Evolutionary conservation across 2,797 vertebrate species (phyloP).

Genomic region (Pampus argenteus): DNA sequence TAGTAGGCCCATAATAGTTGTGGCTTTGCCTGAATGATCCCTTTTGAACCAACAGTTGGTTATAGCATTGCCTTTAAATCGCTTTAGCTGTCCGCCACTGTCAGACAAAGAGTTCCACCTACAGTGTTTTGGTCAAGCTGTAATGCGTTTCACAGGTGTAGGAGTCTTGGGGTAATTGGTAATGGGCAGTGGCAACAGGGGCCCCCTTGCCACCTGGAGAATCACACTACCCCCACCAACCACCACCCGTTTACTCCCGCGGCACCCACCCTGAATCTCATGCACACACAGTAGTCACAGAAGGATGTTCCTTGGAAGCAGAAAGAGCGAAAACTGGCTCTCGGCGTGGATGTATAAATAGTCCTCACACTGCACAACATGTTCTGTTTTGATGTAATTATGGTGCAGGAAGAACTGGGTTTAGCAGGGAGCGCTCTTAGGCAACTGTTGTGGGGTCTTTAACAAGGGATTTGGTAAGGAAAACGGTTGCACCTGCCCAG

Average conservation of each 20-base stretch:
- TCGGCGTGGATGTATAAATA: slow-evolving; percentile 77
- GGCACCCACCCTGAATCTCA: slow-evolving; percentile 31
- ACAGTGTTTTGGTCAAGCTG: slow-evolving; percentile 73
- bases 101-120: slow-evolving; percentile 69
- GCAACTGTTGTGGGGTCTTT: slow-evolving; percentile 70
- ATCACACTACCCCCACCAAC: slow-evolving; percentile 63
- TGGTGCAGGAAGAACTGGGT: slow-evolving; percentile 77
- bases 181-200: slow-evolving; percentile 65
- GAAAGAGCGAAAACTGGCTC: slow-evolving; percentile 75
- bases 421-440: slow-evolving; percentile 73
- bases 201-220: slow-evolving; percentile 80
- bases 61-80: slow-evolving; percentile 77
- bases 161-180: slow-evolving; percentile 69
- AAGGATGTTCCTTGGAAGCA: slow-evolving; percentile 81
- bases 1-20: slow-evolving; percentile 81
- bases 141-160: slow-evolving; percentile 84
- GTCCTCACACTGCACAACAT: slow-evolving; percentile 77
- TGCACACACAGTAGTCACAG: slow-evolving; percentile 54
- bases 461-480: slow-evolving; percentile 72
- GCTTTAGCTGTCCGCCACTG: slow-evolving; percentile 77
- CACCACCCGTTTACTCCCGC: slow-evolving; percentile 55
- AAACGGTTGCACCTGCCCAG: slow-evolving; percentile 79
- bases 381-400: slow-evolving; percentile 83
- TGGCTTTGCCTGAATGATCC: slow-evolving; percentile 80
- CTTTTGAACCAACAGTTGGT: slow-evolving; percentile 81